Evolutionary conservation across 1,140 invertebrate species (phyloP), one percentile per base, ranked within the genome.

Genomic region (Drosophila obscura): DNA sequence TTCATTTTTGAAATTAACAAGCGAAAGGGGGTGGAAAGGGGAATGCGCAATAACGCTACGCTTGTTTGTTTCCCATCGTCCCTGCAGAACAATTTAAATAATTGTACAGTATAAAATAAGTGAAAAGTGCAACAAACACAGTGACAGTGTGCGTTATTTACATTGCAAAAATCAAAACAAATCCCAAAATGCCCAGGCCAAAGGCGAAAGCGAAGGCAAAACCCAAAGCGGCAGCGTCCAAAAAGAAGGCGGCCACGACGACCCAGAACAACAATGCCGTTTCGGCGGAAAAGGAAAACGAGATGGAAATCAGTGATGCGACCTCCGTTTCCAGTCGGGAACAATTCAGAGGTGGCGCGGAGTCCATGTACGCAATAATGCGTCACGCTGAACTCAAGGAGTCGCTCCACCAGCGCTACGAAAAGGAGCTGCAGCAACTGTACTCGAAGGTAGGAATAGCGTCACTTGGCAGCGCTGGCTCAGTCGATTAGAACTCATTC

Each of bases 341-440:
- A 13, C 58, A 19, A 6, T 19, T 8, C 39, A 1, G 24, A 75
- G 45, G 55, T 5, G 35, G 65, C 41, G 72, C 82, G 15, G 76
- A 67, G 0, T 66, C 88, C 22, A 80, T 92, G 79, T 80, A 67
- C 4, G 72, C 72, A 71, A 93, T 95, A 88, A 94, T 95, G 79
- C 92, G 93, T 64, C 93, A 93, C 62, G 94, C 94, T 24, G 94
- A 95, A 75, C 93, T 92, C 44, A 94, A 94, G 77, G 93, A 94
- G 63, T 94, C 94, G 19, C 93, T 93, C 74, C 94, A 95, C 83
- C 93, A 93, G 66, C 94, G 93, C 69, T 94, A 94, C 68, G 90
- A 93, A 4, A 94, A 94, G 74, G 94, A 94, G 83, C 83, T 95
- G 81, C 93, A 90, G 43, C 93, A 94, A 79, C 72, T 93, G 7